Base-by-base conservation (phyloP, 2,797 vertebrate genomes). In the Rhadinocentrus ornatus region DNA sequence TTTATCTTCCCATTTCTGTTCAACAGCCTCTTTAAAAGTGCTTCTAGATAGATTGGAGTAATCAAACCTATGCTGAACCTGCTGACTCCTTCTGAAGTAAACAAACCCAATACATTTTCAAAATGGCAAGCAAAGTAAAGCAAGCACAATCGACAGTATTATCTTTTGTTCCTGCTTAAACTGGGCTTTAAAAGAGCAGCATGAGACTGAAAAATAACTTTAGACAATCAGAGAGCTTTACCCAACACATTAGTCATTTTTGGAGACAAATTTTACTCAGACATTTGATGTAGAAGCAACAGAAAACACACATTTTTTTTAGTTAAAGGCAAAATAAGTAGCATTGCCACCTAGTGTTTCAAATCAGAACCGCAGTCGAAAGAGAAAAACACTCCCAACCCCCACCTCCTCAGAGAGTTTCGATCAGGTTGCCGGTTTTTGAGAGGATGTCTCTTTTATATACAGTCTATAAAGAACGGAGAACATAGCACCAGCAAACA, bases 1-100 rank as follows among this genome's bases (percentile, higher is more conserved):
- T 78, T 84, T 41, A 65, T 73, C 59, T 69, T 59, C 63, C 41
- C 54, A 26, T 62, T 61, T 81, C 70, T 81, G 50, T 69, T 82
- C 66, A 71, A 46, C 27, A 64, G 54, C 55, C 12, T 56, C 59
- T 55, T 66, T 69, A 34, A 58, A 73, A 73, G 70, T 73, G 69
- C 55, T 67, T 46, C 52, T 64, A 1, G 39, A 35, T 63, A 64
- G 32, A 73, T 77, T 62, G 67, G 20, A 8, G 41, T 60, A 64
- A 78, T 68, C 61, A 13, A 73, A 57, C 66, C 72, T 60, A 15
- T 65, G 31, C 6, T 32, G 31, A 32, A 32, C 8, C 31, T 60
- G 41, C 52, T 71, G 35, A 77, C 77, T 68, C 16, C 39, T 69
- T 12, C 77, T 20, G 66, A 72, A 80, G 54, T 71, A 81, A 83